These are phyloP conservation scores for Cosmorhoe ocellata DNA, from an alignment of 2,888 invertebrate genomes.

Conservation along the genomic window DNA sequence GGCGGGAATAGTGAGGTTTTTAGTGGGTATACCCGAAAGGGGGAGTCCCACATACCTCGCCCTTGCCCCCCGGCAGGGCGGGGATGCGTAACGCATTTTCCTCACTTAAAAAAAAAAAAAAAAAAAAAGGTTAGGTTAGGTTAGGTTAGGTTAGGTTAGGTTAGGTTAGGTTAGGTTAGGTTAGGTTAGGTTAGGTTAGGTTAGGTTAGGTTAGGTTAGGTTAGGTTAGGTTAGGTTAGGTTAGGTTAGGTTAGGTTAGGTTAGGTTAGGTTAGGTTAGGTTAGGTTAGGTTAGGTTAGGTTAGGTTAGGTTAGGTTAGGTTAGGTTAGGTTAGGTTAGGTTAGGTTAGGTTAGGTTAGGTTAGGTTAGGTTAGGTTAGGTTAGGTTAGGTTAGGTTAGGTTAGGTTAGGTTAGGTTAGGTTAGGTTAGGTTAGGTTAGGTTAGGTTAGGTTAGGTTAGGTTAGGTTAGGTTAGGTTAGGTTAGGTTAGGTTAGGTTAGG, in stretches of 20 bases:
- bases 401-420: constrained; percentile 16
- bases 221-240: constrained; percentile 3
- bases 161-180: constrained; percentile 8
- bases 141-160: constrained; percentile 14
- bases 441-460: constrained; percentile 11
- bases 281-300: constrained; percentile 10
- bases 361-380: constrained; percentile 13
- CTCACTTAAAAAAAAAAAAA: too few relatives aligned
- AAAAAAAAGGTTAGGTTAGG: constrained; percentile 9
- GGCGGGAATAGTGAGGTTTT: too few relatives aligned
- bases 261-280: constrained; percentile 17
- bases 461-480: constrained; percentile 11
- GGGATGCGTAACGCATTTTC: too few relatives aligned
- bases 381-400: constrained; percentile 17
- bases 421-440: constrained; percentile 11
- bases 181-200: constrained; percentile 8
- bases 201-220: constrained; percentile 9
- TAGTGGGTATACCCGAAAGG: too few relatives aligned
- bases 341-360: constrained; percentile 6
- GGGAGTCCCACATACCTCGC: too few relatives aligned
- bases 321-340: constrained; percentile 9
- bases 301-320: constrained; percentile 10
- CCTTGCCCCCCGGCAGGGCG: too few relatives aligned
- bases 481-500: constrained; percentile 13
- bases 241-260: constrained; percentile 9